A percentile compares a stretch with the other conserved stretches of the same genome.
Evolutionary conservation across 2,888 invertebrate species (phyloP).

Genomic region (Dasysyrphus albostriatus): DNA sequence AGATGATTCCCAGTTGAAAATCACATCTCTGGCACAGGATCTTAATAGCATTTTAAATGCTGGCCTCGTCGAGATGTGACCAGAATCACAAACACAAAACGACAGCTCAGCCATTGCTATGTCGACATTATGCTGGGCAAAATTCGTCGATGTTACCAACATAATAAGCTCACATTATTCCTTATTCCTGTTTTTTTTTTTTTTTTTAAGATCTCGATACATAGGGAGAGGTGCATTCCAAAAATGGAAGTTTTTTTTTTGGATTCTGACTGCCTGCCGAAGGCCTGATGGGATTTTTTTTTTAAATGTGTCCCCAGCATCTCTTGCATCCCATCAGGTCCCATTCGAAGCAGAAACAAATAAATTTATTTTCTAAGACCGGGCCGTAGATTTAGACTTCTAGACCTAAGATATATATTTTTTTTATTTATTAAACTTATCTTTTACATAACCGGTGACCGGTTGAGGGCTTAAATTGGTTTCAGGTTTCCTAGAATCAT

Average conservation of each 20-base stretch:
- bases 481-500: constrained; percentile 69
- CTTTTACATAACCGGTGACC: constrained; percentile 36
- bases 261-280: constrained; percentile 7
- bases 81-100: constrained; percentile 53
- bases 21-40: constrained; percentile 71
- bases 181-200: constrained; percentile 30
- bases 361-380: constrained; percentile 71
- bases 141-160: constrained; percentile 59
- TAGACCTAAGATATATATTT: constrained; percentile 40
- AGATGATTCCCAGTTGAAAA: constrained; percentile 39
- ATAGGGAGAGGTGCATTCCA: constrained; percentile 51
- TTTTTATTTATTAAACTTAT: constrained; percentile 40
- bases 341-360: constrained; percentile 57
- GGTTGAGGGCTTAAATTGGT: constrained; percentile 64
- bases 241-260: constrained; percentile 57
- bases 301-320: constrained; percentile 54
- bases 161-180: constrained; percentile 65
- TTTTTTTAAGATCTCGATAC: constrained; percentile 38
- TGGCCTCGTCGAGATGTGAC: constrained; percentile 69
- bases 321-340: constrained; percentile 31
- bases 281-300: constrained; percentile 44
- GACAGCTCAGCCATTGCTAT: constrained; percentile 18
- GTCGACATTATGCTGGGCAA: constrained; percentile 17
- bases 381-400: constrained; percentile 70
- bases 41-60: constrained; percentile 75